These are phyloP conservation scores for Ips typographus DNA, from an alignment of 1,140 invertebrate species.

Conservation along the genomic window DNA sequence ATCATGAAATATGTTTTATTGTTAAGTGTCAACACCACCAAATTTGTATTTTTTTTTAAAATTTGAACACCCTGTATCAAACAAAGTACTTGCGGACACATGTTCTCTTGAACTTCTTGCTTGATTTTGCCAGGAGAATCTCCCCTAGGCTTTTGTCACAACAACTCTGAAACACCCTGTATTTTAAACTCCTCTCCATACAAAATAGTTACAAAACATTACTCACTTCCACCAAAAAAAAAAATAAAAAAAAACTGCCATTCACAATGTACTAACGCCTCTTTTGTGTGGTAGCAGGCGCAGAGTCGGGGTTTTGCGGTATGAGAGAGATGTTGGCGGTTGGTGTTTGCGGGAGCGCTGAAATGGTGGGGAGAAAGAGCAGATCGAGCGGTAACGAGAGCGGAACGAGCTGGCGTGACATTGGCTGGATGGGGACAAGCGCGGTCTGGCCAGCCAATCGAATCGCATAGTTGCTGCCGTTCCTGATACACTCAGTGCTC, in stretches of 20 bases:
- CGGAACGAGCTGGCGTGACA: slow-evolving; percentile 14
- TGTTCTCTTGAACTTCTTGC: no score
- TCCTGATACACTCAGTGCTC: slow-evolving; percentile 14
- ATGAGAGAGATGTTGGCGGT: slow-evolving; percentile 20
- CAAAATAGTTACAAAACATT: not conserved
- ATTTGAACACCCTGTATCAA: no score
- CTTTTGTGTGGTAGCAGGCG: slow-evolving; percentile 36
- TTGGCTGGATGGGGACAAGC: slow-evolving; percentile 26
- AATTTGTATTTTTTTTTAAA: no score
- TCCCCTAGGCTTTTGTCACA: no score
- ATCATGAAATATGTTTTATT: no score
- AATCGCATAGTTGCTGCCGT: slow-evolving; percentile 24
- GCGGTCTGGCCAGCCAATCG: slow-evolving; percentile 30
- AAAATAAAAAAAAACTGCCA: not conserved
- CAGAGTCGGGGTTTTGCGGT: slow-evolving; percentile 29
- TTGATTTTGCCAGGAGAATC: no score
- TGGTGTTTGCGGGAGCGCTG: slow-evolving; percentile 4
- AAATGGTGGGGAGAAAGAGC: slow-evolving; percentile 26
- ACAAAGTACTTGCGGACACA: no score
- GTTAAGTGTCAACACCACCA: no score
- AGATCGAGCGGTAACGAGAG: slow-evolving; percentile 13
- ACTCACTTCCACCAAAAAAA: not conserved
- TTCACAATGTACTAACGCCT: slow-evolving; percentile 21
- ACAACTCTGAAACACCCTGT: no score
- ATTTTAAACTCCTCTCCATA: not conserved